Percentiles rank a stretch among this genome's conserved stretches.
These are phyloP conservation scores for Drosophila crucigera DNA, from an alignment of 2,888 invertebrate species.

Conservation along the genomic window DNA sequence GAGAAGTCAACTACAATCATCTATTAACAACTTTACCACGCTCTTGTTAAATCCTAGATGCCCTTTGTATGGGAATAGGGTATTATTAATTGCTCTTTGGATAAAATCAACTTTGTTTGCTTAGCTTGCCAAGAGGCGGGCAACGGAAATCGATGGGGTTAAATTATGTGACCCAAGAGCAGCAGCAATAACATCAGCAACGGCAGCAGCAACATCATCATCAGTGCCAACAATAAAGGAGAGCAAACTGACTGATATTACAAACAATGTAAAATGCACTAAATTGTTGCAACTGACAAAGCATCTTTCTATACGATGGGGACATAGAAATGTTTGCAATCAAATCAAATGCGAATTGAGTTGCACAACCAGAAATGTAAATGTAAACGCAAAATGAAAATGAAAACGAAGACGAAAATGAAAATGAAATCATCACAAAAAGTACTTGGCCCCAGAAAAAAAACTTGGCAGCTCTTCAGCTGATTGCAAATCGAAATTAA, in stretches of 20 bases:
- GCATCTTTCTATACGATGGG: slow-evolving; percentile 29
- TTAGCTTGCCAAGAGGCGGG: slow-evolving; percentile 18
- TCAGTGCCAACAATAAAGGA: slow-evolving; percentile 9
- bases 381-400: slow-evolving; percentile 49
- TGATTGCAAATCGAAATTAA: slow-evolving; percentile 68
- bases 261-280: slow-evolving; percentile 72
- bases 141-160: slow-evolving; percentile 45
- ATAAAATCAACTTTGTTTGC: slow-evolving; percentile 64
- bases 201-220: slow-evolving; percentile 25
- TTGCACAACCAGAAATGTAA: slow-evolving; percentile 54
- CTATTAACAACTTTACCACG: neutral
- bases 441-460: slow-evolving; percentile 26
- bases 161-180: slow-evolving; percentile 49
- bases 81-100: slow-evolving; percentile 62
- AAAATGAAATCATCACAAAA: slow-evolving; percentile 58
- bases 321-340: slow-evolving; percentile 60
- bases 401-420: slow-evolving; percentile 37
- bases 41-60: neutral
- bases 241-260: slow-evolving; percentile 45
- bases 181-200: slow-evolving; percentile 21
- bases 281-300: slow-evolving; percentile 67
- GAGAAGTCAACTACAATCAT: neutral
- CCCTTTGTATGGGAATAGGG: neutral
- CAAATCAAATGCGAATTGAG: slow-evolving; percentile 77
- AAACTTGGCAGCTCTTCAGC: slow-evolving; percentile 49